Base-by-base conservation (phyloP, 2,888 invertebrate species). In the Rhodophaea formosa region DNA sequence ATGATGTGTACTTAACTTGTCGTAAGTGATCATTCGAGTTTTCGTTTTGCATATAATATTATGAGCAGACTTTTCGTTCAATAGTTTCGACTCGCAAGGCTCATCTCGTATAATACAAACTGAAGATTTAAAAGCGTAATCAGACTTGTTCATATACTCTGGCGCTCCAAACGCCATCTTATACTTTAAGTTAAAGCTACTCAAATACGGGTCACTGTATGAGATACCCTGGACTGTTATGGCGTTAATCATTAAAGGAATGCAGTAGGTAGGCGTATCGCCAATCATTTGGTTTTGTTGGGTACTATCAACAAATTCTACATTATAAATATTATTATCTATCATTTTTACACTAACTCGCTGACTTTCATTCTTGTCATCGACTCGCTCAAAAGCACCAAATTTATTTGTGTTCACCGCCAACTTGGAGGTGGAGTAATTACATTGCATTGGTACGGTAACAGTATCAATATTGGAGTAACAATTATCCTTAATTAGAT, bases 161-260 rank as follows among this genome's bases (percentile, higher is more conserved):
- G 89, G 91, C 88, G 88, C 87, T 85, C 82, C 84, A 64, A 83
- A 89, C 90, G 87, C 91, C 90, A 90, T 88, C 90, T 91, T 91
- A 90, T 88, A 87, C 76, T 90, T 91, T 89, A 91, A 89, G 88
- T 92, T 92, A 92, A 92, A 92, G 92, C 92, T 92, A 91, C 86
- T 88, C 89, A 91, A 92, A 88, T 90, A 92, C 83, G 92, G 91
- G 92, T 90, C 91, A 91, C 91, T 91, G 91, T 91, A 91, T 88
- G 91, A 91, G 91, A 91, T 92, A 92, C 92, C 92, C 92, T 92
- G 92, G 92, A 92, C 92, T 92, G 90, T 92, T 92, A 92, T 92
- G 92, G 92, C 92, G 91, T 92, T 90, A 88, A 89, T 91, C 83
- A 79, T 88, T 91, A 90, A 91, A 92, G 92, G 92, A 92, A 92